Evolutionary conservation across 1,140 invertebrate species (phyloP).

Genomic region (Drosophila bipectinata): DNA sequence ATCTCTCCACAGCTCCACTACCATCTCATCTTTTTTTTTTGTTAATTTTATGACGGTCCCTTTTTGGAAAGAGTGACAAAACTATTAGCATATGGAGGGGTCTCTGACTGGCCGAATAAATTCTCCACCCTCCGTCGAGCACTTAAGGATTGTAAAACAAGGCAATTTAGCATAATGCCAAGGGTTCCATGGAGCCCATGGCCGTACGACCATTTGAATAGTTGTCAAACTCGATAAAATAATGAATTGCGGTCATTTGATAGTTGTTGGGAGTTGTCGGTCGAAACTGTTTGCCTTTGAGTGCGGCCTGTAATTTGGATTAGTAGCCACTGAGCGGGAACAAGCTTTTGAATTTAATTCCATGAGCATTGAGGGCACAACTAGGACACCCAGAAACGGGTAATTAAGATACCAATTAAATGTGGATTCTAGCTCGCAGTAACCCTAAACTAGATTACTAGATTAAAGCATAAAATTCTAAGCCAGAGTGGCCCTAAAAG

Average conservation of each 20-base stretch:
- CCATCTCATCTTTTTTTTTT: slow-evolving; percentile 11
- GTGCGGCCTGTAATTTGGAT: slow-evolving; percentile 27
- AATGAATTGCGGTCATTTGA: slow-evolving; percentile 51
- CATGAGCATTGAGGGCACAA: slow-evolving; percentile 15
- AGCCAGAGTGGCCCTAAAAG: not conserved
- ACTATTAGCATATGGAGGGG: slow-evolving; percentile 55
- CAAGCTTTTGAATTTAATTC: slow-evolving; percentile 40
- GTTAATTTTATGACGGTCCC: slow-evolving; percentile 50
- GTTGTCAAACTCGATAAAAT: slow-evolving; percentile 50
- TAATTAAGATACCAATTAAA: slow-evolving; percentile 16
- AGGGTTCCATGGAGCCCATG: slow-evolving; percentile 28
- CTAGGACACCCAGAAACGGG: not conserved
- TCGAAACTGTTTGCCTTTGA: slow-evolving; percentile 25
- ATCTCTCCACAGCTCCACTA: not conserved
- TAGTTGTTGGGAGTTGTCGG: slow-evolving; percentile 23
- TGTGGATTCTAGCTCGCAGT: not conserved
- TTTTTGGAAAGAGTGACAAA: slow-evolving; percentile 51
- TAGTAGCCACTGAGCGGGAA: slow-evolving; percentile 20
- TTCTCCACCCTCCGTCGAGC: slow-evolving; percentile 22
- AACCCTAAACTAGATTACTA: not conserved
- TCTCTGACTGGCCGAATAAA: not conserved
- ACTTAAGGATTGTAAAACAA: slow-evolving; percentile 61
- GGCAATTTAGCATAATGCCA: slow-evolving; percentile 52
- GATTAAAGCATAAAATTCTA: not conserved
- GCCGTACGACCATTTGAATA: slow-evolving; percentile 41